These are phyloP conservation scores for Drosophila grimshawi DNA, from an alignment of 1,140 invertebrate species.

Conservation along the genomic window DNA sequence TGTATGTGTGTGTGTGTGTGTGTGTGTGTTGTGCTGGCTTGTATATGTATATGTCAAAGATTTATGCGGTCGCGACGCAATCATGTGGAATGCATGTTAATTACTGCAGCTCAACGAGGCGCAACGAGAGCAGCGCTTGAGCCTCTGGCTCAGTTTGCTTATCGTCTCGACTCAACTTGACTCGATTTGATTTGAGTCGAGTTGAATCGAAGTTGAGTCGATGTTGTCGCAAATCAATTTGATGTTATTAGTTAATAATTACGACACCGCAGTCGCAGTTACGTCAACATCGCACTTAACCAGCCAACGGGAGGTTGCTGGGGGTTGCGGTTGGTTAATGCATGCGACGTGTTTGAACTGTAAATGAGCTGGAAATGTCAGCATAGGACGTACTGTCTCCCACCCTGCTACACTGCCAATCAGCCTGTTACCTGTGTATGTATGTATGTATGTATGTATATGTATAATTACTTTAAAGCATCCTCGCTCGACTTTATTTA, in stretches of 20 bases:
- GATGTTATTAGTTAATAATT: conserved; percentile 83
- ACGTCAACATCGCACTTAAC: conserved; percentile 67
- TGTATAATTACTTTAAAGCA: conserved; percentile 54
- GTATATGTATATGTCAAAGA: conserved; percentile 53
- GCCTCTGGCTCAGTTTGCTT: background rate
- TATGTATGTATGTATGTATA: background rate
- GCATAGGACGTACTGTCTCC: conserved; percentile 28
- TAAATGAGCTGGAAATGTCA: conserved; percentile 80
- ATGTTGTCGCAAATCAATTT: conserved; percentile 83
- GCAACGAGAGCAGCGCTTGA: conserved; percentile 26
- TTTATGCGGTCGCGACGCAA: conserved; percentile 72
- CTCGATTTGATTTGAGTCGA: background rate
- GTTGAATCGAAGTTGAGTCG: conserved; percentile 7
- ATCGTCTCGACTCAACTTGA: too few species aligned
- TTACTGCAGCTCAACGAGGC: conserved; percentile 62
- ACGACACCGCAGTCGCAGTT: conserved; percentile 49
- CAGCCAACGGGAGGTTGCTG: conserved; percentile 31
- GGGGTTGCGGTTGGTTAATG: conserved; percentile 60
- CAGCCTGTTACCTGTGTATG: background rate
- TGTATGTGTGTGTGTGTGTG: conserved; percentile 10
- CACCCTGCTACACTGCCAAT: background rate
- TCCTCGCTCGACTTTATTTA: conserved; percentile 62
- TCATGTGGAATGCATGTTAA: conserved; percentile 83
- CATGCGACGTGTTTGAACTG: conserved; percentile 81
- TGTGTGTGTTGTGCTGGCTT: conserved; percentile 11